Evolutionary conservation across 2,797 vertebrate species (phyloP), one percentile per base, ranked within the genome.

Genomic region (Peromyscus attwateri): DNA sequence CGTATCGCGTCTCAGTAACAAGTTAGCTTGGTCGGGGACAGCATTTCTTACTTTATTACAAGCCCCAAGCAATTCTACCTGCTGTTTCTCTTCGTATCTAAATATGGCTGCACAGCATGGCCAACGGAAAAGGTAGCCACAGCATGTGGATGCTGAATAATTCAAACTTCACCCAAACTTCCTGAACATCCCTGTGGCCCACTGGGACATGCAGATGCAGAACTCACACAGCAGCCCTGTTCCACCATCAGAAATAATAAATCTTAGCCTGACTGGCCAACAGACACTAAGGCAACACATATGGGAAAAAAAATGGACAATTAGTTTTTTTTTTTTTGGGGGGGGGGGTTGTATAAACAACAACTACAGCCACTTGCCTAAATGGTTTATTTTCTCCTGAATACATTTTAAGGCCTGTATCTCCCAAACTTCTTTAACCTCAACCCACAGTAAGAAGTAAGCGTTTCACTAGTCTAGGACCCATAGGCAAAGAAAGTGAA

Each of bases 361-460:
- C n/a, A 95, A 95, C n/a, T 12, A 85, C 21, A 88, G 29, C 49
- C 31, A 80, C 64, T 90, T 83, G 82, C 6, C 25, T 79, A 23
- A 71, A 55, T 14, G 60, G 92, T 91, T 92, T 89, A 2, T 77
- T 93, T 94, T 93, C 85, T 91, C 73, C 52, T 73, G 6, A 92
- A 34, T 12, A 34, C 9, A 87, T 34, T 52, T 92, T 66, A 85
- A 96, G 40, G 60, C 37, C 71, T 73, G 55, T 49, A 49, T 46
- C 29, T 89, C 84, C 83, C 94, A 81, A 73, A 94, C 23, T 62
- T 94, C 95, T 93, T 70, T 95, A 37, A 73, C 37, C 37, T 73
- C 12, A 60, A 89, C 17, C 19, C 83, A 40, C 27, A 79, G 31
- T 40, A 71, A 82, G 43, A 95, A 83, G 81, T 43, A 60, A 0